Evolutionary conservation across 2,797 vertebrate genomes (phyloP), one percentile per base, ranked within the genome.

Genomic region (Betta splendens): DNA sequence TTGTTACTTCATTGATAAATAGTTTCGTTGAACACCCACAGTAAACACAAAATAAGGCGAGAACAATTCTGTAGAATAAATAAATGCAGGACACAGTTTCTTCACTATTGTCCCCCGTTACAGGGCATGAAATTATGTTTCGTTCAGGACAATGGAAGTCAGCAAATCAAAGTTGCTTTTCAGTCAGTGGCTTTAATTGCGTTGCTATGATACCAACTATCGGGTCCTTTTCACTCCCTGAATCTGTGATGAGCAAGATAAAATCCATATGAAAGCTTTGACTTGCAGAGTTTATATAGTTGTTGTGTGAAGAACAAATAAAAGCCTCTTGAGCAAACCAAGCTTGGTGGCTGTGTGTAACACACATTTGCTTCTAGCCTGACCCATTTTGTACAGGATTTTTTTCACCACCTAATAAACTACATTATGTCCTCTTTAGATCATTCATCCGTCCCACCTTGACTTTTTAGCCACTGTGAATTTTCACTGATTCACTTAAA

Each of bases 101-200:
- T 53, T 60, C 39, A 17, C 23, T 21, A 32, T 47, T 11, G n/a
- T n/a, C n/a, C n/a, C n/a, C n/a, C n/a, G n/a, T 44, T 22, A 32
- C 36, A n/a, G 16, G 10, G 32, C 42, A 58, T 70, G 57, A 39
- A 62, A 73, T 70, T 26, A 59, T 32, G 36, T n/a, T n/a, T 28
- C 32, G 18, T 70, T 43, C 64, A 21, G 32, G 26, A 31, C 29
- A 31, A 11, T 57, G 18, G 39, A 64, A 47, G 15, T 48, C 33
- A 42, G 15, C 44, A 52, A 51, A 55, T 36, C 12, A 9, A 46
- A 46, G 28, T 37, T 62, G 21, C 47, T 25, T 42, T 31, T 47
- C 25, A 28, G 38, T 35, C 18, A 47, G 57, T 22, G 18, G 17
- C 28, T 45, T 39, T 25, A 39, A 39, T 46, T 43, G 16, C 50